Conservation (phyloP, 2,797 vertebrate species). For the Acanthurus leucopareius region DNA sequence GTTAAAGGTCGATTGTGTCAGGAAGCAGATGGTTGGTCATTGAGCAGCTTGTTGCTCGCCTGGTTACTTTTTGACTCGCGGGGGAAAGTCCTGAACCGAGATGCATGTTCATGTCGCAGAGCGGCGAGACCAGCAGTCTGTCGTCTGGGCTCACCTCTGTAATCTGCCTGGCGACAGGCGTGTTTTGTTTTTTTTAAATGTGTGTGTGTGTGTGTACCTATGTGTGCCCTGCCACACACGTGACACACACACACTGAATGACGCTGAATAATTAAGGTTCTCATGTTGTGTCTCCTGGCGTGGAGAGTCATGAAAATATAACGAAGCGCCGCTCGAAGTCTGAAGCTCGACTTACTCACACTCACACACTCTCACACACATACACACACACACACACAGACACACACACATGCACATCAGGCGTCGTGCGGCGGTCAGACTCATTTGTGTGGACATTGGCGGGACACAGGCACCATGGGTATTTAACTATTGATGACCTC, state of each 20-base stretch:
- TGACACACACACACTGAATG: constrained; percentile 19
- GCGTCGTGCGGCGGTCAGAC: constrained; percentile 38
- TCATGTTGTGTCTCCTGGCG: constrained; percentile 76
- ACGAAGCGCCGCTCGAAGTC: constrained; percentile 56
- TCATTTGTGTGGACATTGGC: constrained; percentile 50
- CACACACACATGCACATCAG: background rate
- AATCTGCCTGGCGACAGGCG: constrained; percentile 79
- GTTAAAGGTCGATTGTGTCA: constrained; percentile 63
- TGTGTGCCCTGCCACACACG: constrained; percentile 25
- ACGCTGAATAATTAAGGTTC: constrained; percentile 83
- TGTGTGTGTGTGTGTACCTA: background rate
- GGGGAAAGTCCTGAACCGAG: background rate
- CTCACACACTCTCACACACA: constrained; percentile 11
- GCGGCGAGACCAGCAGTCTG: background rate
- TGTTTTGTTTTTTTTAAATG: constrained; percentile 15
- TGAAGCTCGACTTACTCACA: background rate
- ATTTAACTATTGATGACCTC: constrained; percentile 83
- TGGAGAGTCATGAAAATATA: constrained; percentile 83
- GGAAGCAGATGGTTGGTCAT: constrained; percentile 75
- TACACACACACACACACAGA: constrained; percentile 8
- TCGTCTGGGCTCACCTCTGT: constrained; percentile 26
- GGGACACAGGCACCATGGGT: constrained; percentile 52
- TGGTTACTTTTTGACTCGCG: constrained; percentile 54
- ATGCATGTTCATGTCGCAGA: background rate
- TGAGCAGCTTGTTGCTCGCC: constrained; percentile 40